Evolutionary conservation across 2,888 invertebrate species (phyloP), one percentile per base, ranked within the genome.

Genomic region (Trissolcus brochymenae): DNA sequence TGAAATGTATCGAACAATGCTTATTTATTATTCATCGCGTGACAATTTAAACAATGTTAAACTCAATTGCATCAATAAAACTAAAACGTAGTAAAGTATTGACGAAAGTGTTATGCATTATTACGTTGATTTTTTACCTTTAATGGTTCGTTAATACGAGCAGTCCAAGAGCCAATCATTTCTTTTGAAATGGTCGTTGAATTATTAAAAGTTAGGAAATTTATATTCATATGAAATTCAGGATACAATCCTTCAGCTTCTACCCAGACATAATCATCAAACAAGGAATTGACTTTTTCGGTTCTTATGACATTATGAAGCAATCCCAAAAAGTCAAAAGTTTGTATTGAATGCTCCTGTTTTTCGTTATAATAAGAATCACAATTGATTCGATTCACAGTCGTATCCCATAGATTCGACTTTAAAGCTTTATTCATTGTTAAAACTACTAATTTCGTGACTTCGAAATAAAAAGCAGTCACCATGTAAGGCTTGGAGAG

Each of bases 381-480:
- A 86, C 96, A 96, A 46, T 92, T 92, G 79, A 94, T 92, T 88
- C 94, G 95, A 84, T 91, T 91, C 90, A 94, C 93, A 85, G 93
- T 92, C 83, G 91, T 91, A 84, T 94, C 93, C 94, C 95, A 95
- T 79, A 92, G 93, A 76, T 93, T 92, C 87, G 92, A 91, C 86
- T 84, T 80, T 83, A 88, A 19, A 1, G 87, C 86, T 3, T 73
- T 61, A 67, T 84, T 87, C 87, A 89, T 88, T 2, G 87, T 85
- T 0, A 66, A 57, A 0, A 88, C 80, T 2, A 84, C 87, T 7
- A 89, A 61, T 9, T 83, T 78, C 0, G 85, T 76, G 78, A 97
- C 89, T 89, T 98, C 97, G 89, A 96, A 97, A 90, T 97, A 96
- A 89, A 97, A 97, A 6, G 95, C 94, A 0, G 88, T 84, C 0